Evolutionary conservation across 2,888 invertebrate species (phyloP).

Genomic region (Sesia bembeciformis): DNA sequence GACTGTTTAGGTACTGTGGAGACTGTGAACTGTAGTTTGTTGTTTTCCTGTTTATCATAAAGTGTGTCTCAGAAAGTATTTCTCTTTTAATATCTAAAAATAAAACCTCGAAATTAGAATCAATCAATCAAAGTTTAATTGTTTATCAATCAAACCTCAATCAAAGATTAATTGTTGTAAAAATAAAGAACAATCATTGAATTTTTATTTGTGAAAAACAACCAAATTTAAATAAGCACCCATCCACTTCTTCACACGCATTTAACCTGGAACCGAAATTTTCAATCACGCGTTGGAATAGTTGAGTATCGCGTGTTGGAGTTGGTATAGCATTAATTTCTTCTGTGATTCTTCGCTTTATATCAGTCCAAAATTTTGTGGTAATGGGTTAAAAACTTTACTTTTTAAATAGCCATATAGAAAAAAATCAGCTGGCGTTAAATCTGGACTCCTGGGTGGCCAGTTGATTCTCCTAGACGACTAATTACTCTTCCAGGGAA

Average conservation of each 20-base stretch:
- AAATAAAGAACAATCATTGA: no score
- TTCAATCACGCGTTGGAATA: constrained; percentile 11
- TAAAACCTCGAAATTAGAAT: no score
- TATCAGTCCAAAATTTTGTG: constrained; percentile 1
- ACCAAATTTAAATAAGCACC: constrained; percentile 6
- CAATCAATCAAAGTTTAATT: no score
- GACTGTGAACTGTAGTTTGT: no score
- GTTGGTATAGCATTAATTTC: constrained; percentile 12
- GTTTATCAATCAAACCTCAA: no score
- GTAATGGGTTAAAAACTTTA: constrained; percentile 13
- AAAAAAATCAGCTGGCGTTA: constrained; percentile 16
- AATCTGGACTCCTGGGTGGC: constrained; percentile 14
- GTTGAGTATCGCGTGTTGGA: constrained; percentile 7
- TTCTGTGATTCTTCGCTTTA: background rate
- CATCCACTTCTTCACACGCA: constrained; percentile 10
- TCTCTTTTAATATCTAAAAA: no score
- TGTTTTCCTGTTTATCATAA: no score
- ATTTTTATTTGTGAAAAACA: background rate
- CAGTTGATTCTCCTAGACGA: constrained; percentile 16
- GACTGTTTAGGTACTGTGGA: no score
- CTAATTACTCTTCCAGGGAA: constrained; percentile 15
- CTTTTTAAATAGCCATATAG: constrained; percentile 15
- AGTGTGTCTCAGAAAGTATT: no score
- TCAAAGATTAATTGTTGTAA: no score
- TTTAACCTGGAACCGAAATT: constrained; percentile 13